A percentile compares a stretch with the other conserved stretches of the same genome.
Evolutionary conservation across 2,113 vertebrate genomes (phyloP).

Genomic region (Paradisaea rubra): DNA sequence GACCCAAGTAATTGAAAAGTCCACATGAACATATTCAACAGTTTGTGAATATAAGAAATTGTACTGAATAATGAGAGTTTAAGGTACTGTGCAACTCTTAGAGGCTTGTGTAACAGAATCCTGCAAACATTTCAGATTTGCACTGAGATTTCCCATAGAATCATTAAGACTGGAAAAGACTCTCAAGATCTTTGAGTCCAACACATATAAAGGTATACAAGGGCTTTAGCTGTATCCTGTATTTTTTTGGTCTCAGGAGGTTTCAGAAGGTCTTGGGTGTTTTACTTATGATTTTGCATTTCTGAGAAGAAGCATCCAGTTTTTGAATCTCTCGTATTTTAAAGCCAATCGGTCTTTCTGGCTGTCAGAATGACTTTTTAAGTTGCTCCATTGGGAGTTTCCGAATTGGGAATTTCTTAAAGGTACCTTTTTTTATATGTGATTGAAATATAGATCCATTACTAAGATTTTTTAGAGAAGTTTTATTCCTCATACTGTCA

Average conservation of each 20-base stretch:
- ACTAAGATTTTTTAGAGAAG: neutral
- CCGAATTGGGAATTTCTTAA: neutral
- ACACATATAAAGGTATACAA: neutral
- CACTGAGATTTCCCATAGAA: neutral
- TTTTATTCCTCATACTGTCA: neutral
- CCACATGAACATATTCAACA: neutral
- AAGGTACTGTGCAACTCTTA: neutral
- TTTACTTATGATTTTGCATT: neutral
- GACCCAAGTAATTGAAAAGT: accelerated
- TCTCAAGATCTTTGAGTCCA: neutral
- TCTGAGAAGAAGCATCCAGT: neutral
- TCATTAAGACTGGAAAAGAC: neutral
- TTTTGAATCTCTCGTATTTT: neutral
- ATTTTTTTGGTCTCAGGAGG: neutral
- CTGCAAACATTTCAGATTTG: neutral
- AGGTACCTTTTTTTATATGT: neutral
- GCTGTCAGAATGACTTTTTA: neutral
- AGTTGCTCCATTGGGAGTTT: neutral
- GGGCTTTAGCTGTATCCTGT: neutral
- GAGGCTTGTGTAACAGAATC: neutral
- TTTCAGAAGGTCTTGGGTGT: neutral
- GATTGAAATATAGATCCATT: neutral
- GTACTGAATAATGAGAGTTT: neutral
- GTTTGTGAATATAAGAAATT: neutral
- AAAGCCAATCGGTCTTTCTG: neutral